phyloP scores from a whole-genome alignment of 2,888 invertebrate genomes.

The Cabera pusaria region DNA sequence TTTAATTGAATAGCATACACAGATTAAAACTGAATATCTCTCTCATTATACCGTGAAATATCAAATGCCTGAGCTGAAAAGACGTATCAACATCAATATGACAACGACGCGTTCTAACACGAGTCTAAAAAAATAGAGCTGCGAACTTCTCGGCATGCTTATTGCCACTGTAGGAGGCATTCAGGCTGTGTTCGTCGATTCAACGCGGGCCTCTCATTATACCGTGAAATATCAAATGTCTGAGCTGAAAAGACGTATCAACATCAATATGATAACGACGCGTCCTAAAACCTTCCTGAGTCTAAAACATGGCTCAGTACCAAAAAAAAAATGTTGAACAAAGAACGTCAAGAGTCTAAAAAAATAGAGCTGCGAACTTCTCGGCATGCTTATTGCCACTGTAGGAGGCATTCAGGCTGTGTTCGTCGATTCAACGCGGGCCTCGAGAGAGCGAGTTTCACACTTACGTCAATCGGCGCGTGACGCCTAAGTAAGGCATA shows the following conservation, averaged over 20 bases:
- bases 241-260: too few relatives aligned
- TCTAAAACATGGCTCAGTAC: too few relatives aligned
- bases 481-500: slow-evolving; percentile 54
- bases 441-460: slow-evolving; percentile 72
- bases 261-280: too few relatives aligned
- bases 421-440: slow-evolving; percentile 43
- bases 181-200: slow-evolving; percentile 60
- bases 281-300: too few relatives aligned
- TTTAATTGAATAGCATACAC: too few relatives aligned
- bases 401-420: slow-evolving; percentile 72
- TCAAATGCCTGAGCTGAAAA: too few relatives aligned
- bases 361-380: slow-evolving; percentile 45
- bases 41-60: too few relatives aligned
- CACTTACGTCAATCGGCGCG: slow-evolving; percentile 73
- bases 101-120: too few relatives aligned
- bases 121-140: slow-evolving; percentile 47
- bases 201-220: slow-evolving; percentile 41
- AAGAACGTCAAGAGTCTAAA: slow-evolving; percentile 54
- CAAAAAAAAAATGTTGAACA: too few relatives aligned
- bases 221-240: too few relatives aligned
- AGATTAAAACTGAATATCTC: too few relatives aligned
- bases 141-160: slow-evolving; percentile 49
- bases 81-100: too few relatives aligned
- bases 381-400: slow-evolving; percentile 64
- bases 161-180: slow-evolving; percentile 71